Evolutionary conservation across 2,888 invertebrate species (phyloP).

Genomic region (Drosophila neutralis): DNA sequence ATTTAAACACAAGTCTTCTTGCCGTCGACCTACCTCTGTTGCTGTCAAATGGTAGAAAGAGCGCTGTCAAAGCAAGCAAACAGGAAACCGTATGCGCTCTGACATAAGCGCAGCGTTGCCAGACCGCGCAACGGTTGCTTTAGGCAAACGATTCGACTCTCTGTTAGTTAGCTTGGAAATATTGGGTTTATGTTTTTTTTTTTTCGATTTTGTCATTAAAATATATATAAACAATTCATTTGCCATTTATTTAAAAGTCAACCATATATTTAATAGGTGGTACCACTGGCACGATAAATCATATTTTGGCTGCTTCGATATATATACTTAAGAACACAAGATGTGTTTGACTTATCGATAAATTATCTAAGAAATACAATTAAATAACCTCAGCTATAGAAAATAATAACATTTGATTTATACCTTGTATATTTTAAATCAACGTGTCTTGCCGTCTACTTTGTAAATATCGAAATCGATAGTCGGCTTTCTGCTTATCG

Average conservation of each 20-base stretch:
- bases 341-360: background rate
- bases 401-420: background rate
- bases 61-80: slow-evolving; percentile 50
- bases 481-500: slow-evolving; percentile 5
- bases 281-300: background rate
- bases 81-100: slow-evolving; percentile 60
- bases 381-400: background rate
- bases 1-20: slow-evolving; percentile 39
- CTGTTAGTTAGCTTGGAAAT: background rate
- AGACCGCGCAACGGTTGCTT: slow-evolving; percentile 6
- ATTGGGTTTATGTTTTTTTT: background rate
- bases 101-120: slow-evolving; percentile 44
- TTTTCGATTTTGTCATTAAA: background rate
- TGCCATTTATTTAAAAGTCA: background rate
- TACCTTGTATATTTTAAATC: background rate
- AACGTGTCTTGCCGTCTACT: background rate
- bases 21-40: slow-evolving; percentile 71
- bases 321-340: background rate
- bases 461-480: background rate
- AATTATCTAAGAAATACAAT: background rate
- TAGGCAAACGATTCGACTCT: slow-evolving; percentile 18
- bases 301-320: slow-evolving; percentile 7
- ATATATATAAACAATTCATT: background rate
- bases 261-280: slow-evolving; percentile 6
- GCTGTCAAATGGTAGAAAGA: slow-evolving; percentile 81